Evolutionary conservation across 2,888 invertebrate genomes (phyloP), one percentile per base, ranked within the genome.

Genomic region (Lissocephala sabroskyi): DNA sequence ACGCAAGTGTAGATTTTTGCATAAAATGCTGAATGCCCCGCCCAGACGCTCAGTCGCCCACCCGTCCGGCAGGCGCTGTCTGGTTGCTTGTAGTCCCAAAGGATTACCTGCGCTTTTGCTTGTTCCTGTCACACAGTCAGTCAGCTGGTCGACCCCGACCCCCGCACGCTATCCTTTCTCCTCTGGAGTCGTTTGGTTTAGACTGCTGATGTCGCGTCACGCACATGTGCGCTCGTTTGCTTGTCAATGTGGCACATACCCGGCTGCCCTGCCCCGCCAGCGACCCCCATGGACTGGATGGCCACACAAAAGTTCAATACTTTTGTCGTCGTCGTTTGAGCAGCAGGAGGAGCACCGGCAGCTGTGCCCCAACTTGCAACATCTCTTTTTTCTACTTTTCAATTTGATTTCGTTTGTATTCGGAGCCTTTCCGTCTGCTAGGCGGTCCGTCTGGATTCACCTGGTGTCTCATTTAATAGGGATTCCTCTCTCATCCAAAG

Each of bases 81-180:
- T 47, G 50, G 56, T 41, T 54, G 47, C 48, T 56, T 67, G 65
- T 63, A 40, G 62, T 66, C 49, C 75, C 60, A 54, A 49, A 59
- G 79, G 75, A 76, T 78, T 76, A 73, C 76, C 64, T 62, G 58
- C 52, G 64, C 71, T 73, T 73, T 62, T 60, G 58, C 59, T 65
- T 73, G 71, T 71, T 60, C 48, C 65, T 63, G 60, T 62, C 59
- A 52, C 63, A 56, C 49, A 62, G 55, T 49, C 60, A 51, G 49
- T 36, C 59, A 54, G 45, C 17, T n/a, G n/a, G n/a, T n/a, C n/a
- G n/a, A n/a, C n/a, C n/a, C n/a, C n/a, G n/a, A 36, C 32, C 7
- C 10, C 16, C 26, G 32, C 33, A 19, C 14, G 9, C 14, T 23
- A 14, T 13, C 14, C 18, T n/a, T n/a, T 23, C 23, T 23, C 4